Conservation (phyloP, 2,113 vertebrate species). For the Corythaeola cristata region DNA sequence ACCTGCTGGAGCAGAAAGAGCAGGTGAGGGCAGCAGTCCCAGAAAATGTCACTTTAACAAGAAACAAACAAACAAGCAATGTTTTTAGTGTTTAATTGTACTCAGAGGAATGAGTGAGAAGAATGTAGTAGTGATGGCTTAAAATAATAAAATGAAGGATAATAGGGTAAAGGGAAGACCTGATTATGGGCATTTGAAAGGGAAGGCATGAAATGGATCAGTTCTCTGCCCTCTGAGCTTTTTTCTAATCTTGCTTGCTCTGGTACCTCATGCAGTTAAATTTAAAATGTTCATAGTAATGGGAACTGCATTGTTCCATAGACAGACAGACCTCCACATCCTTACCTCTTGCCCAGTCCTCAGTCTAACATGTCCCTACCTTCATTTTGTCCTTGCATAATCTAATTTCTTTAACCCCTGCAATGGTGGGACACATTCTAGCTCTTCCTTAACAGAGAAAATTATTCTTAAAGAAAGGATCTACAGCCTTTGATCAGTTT, state of each 20-base stretch:
- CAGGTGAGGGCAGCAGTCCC: not conserved
- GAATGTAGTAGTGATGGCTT: not conserved
- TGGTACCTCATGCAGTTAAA: not conserved
- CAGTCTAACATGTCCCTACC: no score
- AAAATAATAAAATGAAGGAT: not conserved
- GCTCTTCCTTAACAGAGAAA: not conserved
- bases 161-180: not conserved
- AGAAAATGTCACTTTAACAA: not conserved
- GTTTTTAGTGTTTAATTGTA: not conserved
- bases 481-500: not conserved
- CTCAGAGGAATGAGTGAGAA: not conserved
- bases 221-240: not conserved
- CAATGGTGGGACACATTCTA: not conserved
- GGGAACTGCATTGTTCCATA: not conserved
- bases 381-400: not conserved
- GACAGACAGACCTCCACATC: not conserved
- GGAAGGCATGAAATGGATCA: not conserved
- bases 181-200: not conserved
- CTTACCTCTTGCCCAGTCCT: not conserved
- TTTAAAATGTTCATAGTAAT: not conserved
- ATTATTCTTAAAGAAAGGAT: not conserved
- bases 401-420: not conserved
- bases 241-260: not conserved
- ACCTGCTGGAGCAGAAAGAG: not conserved
- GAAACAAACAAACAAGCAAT: no score